A percentile compares a stretch with the other conserved stretches of the same genome.
Conservation (phyloP, 1,140 invertebrate genomes). For the Pseudoatta argentina region DNA sequence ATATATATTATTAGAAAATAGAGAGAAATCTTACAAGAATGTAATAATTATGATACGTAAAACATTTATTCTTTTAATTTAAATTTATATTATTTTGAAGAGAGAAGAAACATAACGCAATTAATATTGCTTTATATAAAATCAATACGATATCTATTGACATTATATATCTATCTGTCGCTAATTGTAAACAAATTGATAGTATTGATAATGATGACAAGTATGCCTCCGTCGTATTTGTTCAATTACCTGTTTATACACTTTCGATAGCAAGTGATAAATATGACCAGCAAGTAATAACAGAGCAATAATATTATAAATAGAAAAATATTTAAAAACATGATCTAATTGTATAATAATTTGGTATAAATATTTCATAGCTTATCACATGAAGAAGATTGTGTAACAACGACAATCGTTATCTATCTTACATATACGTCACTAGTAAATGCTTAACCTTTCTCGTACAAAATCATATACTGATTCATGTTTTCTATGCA, state of each 20-base stretch:
- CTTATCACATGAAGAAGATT: neutral
- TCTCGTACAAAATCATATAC: neutral
- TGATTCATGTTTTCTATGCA: neutral
- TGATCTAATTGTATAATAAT: neutral
- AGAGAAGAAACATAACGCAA: neutral
- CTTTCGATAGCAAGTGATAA: constrained; percentile 1
- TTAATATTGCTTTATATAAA: neutral
- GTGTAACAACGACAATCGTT: neutral
- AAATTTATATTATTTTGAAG: neutral
- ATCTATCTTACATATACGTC: neutral
- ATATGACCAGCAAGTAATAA: neutral
- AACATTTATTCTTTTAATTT: neutral
- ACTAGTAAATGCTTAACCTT: neutral
- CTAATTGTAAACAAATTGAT: neutral
- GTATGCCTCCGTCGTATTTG: neutral
- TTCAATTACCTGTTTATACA: neutral
- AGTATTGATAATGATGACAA: neutral
- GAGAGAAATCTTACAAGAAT: neutral
- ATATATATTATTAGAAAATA: neutral
- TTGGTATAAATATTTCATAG: neutral
- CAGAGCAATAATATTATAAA: neutral
- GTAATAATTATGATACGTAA: neutral
- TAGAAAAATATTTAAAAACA: constrained; percentile 21
- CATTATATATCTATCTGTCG: neutral
- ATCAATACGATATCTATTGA: neutral